phyloP scores from a whole-genome alignment of 2,113 vertebrate genomes.

The Thunnus maccoyii region DNA sequence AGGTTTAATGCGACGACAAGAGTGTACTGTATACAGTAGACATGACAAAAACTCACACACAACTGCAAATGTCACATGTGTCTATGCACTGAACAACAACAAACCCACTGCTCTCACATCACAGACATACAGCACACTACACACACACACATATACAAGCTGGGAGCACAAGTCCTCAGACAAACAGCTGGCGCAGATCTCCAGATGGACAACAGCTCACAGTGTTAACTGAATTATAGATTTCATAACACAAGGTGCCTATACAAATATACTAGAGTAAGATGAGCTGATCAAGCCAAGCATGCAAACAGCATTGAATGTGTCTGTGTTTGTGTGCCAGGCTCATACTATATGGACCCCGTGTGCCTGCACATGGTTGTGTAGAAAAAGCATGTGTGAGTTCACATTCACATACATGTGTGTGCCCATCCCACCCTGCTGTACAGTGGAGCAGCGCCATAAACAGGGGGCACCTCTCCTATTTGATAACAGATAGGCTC shows the following conservation, averaged over 20 bases:
- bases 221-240: constrained; percentile 90
- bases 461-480: constrained; percentile 81
- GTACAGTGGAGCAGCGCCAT: constrained; percentile 68
- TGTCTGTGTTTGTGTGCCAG: constrained; percentile 21
- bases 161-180: constrained; percentile 32
- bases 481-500: constrained; percentile 94
- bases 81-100: constrained; percentile 32
- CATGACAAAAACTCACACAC: background rate
- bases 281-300: constrained; percentile 76
- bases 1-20: constrained; percentile 18
- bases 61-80: constrained; percentile 46
- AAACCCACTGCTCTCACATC: constrained; percentile 53
- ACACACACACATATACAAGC: constrained; percentile 45
- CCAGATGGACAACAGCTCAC: constrained; percentile 82
- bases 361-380: constrained; percentile 13
- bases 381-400: constrained; percentile 12
- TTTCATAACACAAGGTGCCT: constrained; percentile 85
- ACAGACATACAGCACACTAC: constrained; percentile 31
- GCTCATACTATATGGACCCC: constrained; percentile 7
- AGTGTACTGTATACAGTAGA: background rate
- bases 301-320: constrained; percentile 80
- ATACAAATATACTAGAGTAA: constrained; percentile 77
- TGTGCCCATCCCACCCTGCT: constrained; percentile 49
- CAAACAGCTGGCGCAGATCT: constrained; percentile 67
- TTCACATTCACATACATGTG: constrained; percentile 20